phyloP scores from a whole-genome alignment of 2,113 vertebrate species.

The Addax nasomaculatus region DNA sequence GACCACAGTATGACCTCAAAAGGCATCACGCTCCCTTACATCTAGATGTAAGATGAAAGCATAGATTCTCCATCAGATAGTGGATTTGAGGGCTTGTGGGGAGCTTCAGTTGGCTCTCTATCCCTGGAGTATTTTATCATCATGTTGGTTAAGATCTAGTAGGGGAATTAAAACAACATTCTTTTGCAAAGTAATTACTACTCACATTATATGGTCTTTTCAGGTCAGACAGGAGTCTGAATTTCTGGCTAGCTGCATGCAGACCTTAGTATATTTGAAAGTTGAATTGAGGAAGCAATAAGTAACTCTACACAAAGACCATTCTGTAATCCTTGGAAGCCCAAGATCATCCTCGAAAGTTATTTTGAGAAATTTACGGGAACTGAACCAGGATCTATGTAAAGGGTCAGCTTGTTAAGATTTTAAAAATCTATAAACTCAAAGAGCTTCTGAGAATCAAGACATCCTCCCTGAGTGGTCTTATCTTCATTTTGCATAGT shows the following conservation, averaged over 20 bases:
- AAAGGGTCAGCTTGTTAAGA: background rate
- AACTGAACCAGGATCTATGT: background rate
- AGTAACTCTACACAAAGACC: background rate
- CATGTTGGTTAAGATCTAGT: background rate
- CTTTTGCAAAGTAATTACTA: background rate
- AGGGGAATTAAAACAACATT: background rate
- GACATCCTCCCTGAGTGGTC: background rate
- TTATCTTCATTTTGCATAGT: slow-evolving; percentile 8
- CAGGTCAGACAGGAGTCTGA: background rate
- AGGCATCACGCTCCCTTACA: background rate
- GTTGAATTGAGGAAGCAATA: background rate
- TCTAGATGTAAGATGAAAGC: background rate
- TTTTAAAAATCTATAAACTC: background rate
- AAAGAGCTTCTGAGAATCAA: slow-evolving; percentile 10
- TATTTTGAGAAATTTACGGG: background rate
- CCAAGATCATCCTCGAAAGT: background rate
- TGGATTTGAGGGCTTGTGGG: background rate
- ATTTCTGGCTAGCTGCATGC: background rate
- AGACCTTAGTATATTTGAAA: slow-evolving; percentile 9
- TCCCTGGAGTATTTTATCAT: background rate
- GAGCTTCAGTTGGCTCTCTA: background rate
- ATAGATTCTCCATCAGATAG: background rate
- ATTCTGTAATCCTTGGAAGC: background rate
- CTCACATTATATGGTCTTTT: background rate
- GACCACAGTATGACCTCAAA: background rate